A percentile compares a stretch with the other conserved stretches of the same genome.
phyloP scores from a whole-genome alignment of 2,888 invertebrate species.

The Nomada ruficornis region DNA sequence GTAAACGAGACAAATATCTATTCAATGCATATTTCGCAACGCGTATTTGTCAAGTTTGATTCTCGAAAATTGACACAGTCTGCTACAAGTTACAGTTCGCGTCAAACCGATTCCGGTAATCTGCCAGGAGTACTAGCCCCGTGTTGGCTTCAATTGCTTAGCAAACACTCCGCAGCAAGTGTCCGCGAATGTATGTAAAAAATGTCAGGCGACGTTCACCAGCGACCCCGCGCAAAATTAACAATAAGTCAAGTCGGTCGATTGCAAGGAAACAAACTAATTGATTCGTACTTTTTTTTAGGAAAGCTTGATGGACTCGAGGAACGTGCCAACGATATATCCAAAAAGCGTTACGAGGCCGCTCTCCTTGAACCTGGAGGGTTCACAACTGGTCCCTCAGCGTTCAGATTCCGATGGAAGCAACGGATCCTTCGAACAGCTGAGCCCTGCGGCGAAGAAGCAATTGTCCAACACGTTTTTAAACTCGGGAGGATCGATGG shows the following conservation, averaged over 20 bases:
- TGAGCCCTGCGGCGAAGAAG: slow-evolving; percentile 61
- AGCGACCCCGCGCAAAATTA: too few relatives aligned
- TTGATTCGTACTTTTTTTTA: slow-evolving; percentile 32
- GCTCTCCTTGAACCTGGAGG: slow-evolving; percentile 67
- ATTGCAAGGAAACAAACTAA: not conserved
- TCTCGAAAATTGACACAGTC: not conserved
- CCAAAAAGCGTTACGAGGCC: slow-evolving; percentile 59
- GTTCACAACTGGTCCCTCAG: slow-evolving; percentile 71
- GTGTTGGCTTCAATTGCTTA: not conserved
- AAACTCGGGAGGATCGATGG: slow-evolving; percentile 16
- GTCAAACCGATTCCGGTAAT: not conserved
- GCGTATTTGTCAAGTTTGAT: not conserved
- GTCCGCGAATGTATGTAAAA: not conserved
- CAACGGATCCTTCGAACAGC: slow-evolving; percentile 46
- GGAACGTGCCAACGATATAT: slow-evolving; percentile 62
- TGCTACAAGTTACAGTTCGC: not conserved
- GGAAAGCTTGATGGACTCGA: slow-evolving; percentile 66
- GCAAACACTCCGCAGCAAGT: not conserved
- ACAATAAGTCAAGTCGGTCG: too few relatives aligned
- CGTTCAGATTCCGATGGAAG: slow-evolving; percentile 30
- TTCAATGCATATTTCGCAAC: not conserved
- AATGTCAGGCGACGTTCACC: not conserved
- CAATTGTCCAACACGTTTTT: slow-evolving; percentile 54
- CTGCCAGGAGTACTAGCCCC: not conserved
- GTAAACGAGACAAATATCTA: not conserved